Percentiles rank a stretch among this genome's conserved stretches.
phyloP scores from a whole-genome alignment of 2,797 vertebrate genomes.

The Poliocrania exsul region DNA sequence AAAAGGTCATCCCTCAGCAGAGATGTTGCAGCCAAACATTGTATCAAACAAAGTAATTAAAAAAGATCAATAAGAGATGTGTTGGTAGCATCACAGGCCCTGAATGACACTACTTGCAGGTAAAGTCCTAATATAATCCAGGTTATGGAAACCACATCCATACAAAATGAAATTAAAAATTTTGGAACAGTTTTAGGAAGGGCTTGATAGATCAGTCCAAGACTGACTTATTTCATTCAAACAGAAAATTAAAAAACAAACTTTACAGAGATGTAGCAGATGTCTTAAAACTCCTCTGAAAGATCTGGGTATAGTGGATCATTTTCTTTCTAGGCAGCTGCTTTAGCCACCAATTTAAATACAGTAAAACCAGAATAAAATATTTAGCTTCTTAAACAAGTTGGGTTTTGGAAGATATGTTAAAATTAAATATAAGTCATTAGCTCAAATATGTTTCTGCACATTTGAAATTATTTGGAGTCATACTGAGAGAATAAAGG shows the following conservation, averaged over 20 bases:
- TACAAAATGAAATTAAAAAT: neutral
- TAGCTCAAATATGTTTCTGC: neutral
- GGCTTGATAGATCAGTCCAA: neutral
- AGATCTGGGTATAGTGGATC: accelerated
- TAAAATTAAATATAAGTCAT: neutral
- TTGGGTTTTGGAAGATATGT: neutral
- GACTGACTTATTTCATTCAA: neutral
- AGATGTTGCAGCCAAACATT: neutral
- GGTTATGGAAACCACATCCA: neutral
- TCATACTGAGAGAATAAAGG: neutral
- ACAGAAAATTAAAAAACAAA: accelerated
- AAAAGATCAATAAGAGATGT: neutral
- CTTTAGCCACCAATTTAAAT: neutral
- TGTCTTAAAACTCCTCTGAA: neutral
- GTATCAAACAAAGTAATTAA: neutral
- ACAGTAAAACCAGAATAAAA: neutral
- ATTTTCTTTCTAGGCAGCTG: neutral
- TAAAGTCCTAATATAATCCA: neutral
- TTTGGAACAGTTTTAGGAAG: neutral
- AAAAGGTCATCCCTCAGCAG: neutral
- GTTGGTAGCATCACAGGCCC: neutral
- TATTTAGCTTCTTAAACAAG: accelerated
- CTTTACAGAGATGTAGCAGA: neutral
- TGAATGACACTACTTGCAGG: neutral
- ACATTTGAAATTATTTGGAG: neutral